Conservation (phyloP, 2,113 vertebrate species). For the Nannospalax galili region DNA sequence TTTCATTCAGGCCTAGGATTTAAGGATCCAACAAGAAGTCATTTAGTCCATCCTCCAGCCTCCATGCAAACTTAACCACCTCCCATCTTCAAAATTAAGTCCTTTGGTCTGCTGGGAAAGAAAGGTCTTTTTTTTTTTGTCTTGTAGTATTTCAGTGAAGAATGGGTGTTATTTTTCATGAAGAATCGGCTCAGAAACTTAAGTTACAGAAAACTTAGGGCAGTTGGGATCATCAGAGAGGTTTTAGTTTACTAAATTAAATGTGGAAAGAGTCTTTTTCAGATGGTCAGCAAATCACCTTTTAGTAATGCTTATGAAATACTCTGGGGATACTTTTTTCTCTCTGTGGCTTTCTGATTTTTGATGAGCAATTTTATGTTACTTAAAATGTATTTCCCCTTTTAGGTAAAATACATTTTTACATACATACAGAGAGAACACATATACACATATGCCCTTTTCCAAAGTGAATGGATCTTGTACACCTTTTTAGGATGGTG, state of each 20-base stretch:
- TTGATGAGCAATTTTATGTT: constrained; percentile 52
- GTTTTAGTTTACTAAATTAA: constrained; percentile 49
- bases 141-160: not conserved
- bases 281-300: constrained; percentile 26
- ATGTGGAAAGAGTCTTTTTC: constrained; percentile 29
- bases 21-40: constrained; percentile 52
- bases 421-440: not conserved
- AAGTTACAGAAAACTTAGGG: constrained; percentile 50
- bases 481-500: constrained; percentile 15
- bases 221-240: not conserved
- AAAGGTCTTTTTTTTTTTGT: not conserved
- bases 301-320: constrained; percentile 57
- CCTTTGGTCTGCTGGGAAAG: constrained; percentile 37
- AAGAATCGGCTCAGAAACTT: constrained; percentile 35
- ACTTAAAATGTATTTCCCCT: constrained; percentile 32
- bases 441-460: not conserved
- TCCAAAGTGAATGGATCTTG: not conserved
- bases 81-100: constrained; percentile 25
- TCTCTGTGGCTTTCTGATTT: constrained; percentile 25
- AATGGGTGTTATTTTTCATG: constrained; percentile 49
- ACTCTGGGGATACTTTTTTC: constrained; percentile 20
- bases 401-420: constrained; percentile 48
- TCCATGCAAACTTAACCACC: not conserved
- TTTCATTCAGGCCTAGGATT: constrained; percentile 64
- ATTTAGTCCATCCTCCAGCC: constrained; percentile 41